These are phyloP conservation scores for Thecophora atra DNA, from an alignment of 2,888 invertebrate genomes.

Conservation along the genomic window DNA sequence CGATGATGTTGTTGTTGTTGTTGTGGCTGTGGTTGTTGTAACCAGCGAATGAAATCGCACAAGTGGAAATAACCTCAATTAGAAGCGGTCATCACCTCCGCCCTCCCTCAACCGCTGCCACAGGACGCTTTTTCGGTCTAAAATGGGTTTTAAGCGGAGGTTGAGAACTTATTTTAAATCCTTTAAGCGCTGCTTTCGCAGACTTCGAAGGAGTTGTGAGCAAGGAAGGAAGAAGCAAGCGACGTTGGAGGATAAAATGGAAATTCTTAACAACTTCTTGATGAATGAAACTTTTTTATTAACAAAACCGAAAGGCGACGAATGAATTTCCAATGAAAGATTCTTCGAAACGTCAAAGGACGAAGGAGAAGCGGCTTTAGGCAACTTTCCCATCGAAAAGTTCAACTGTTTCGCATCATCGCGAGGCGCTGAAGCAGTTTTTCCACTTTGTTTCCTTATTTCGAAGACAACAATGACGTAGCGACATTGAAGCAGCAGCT, in stretches of 20 bases:
- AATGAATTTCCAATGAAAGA: constrained; percentile 23
- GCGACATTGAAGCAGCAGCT: constrained; percentile 12
- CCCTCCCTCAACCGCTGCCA: background rate
- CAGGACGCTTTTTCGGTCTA: background rate
- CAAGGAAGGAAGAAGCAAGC: too few relatives aligned
- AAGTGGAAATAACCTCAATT: constrained; percentile 43
- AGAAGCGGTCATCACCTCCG: constrained; percentile 22
- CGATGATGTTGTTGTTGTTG: background rate
- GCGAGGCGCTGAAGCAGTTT: background rate
- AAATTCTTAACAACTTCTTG: constrained; percentile 34
- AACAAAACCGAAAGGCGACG: constrained; percentile 27
- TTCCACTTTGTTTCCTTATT: constrained; percentile 18
- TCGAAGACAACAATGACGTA: background rate
- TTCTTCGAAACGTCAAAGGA: constrained; percentile 13
- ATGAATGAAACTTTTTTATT: constrained; percentile 32
- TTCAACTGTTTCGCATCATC: background rate
- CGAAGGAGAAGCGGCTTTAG: too few relatives aligned
- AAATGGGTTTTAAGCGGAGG: background rate
- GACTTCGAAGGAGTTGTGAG: background rate
- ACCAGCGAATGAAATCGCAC: constrained; percentile 37
- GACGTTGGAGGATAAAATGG: constrained; percentile 30
- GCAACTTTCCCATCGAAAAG: constrained; percentile 3
- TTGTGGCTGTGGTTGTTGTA: constrained; percentile 20
- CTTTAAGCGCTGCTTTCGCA: background rate
- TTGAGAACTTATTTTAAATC: constrained; percentile 6